These are phyloP conservation scores for Aramus guarauna DNA, from an alignment of 2,113 vertebrate species.

Conservation along the genomic window DNA sequence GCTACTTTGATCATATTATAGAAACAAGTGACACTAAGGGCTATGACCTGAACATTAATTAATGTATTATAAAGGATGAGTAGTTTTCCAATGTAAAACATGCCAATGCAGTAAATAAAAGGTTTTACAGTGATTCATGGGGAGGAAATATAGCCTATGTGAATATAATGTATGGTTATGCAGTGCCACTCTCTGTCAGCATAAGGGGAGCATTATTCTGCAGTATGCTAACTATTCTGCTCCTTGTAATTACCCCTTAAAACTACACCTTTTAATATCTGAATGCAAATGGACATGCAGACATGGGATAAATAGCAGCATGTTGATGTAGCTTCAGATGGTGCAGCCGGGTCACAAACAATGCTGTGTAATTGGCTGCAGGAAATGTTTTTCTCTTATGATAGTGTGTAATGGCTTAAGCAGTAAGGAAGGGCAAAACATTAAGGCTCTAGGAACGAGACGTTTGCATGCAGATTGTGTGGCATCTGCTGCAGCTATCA, in stretches of 20 bases:
- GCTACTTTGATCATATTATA: neutral
- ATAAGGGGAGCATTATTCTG: neutral
- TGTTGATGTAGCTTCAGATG: neutral
- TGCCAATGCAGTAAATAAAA: neutral
- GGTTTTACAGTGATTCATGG: neutral
- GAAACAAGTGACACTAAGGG: neutral
- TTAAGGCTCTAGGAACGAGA: neutral
- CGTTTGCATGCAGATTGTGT: neutral
- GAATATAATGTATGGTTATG: neutral
- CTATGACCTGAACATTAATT: neutral
- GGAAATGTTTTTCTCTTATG: constrained; percentile 51
- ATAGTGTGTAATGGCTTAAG: neutral
- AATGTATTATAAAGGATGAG: neutral
- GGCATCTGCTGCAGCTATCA: neutral
- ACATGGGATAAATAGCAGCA: neutral
- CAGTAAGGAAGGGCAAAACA: neutral
- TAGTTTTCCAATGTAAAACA: neutral
- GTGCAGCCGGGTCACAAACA: neutral
- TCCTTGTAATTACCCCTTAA: neutral
- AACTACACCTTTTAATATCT: neutral
- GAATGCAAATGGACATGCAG: constrained; percentile 25
- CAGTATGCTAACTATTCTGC: neutral
- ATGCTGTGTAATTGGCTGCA: neutral
- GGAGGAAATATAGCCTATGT: neutral
- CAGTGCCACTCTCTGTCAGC: neutral